A percentile compares a stretch with the other conserved stretches of the same genome.
These are phyloP conservation scores for Magallana gigas DNA, from an alignment of 1,140 invertebrate species.

Conservation along the genomic window DNA sequence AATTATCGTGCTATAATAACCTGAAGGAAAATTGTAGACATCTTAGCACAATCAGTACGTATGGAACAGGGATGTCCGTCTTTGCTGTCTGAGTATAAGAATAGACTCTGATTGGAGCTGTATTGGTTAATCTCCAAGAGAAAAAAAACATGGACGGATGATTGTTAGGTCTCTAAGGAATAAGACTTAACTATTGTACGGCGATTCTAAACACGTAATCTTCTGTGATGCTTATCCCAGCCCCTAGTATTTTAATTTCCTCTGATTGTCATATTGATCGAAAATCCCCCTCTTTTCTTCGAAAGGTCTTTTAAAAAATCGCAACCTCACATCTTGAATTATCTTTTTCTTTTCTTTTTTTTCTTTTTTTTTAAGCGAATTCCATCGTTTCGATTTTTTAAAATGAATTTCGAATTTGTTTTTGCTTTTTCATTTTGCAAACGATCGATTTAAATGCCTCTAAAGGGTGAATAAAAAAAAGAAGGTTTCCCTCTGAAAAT, in stretches of 20 bases:
- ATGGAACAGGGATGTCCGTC: no score
- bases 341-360: neutral
- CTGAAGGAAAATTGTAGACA: no score
- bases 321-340: neutral
- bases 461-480: neutral
- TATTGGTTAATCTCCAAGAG: no score
- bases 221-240: neutral
- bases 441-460: neutral
- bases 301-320: neutral
- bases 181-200: no score
- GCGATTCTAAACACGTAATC: no score
- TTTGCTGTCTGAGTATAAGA: no score
- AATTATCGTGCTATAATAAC: no score
- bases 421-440: neutral
- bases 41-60: no score
- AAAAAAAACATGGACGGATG: no score
- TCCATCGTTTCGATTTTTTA: neutral
- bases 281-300: neutral
- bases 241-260: neutral
- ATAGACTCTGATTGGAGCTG: no score
- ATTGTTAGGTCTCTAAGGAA: no score
- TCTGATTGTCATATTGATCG: constrained; percentile 6
- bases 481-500: neutral
- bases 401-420: neutral
- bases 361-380: neutral